Conservation (phyloP, 2,888 invertebrate species). For the Gasteruption jaculator region DNA sequence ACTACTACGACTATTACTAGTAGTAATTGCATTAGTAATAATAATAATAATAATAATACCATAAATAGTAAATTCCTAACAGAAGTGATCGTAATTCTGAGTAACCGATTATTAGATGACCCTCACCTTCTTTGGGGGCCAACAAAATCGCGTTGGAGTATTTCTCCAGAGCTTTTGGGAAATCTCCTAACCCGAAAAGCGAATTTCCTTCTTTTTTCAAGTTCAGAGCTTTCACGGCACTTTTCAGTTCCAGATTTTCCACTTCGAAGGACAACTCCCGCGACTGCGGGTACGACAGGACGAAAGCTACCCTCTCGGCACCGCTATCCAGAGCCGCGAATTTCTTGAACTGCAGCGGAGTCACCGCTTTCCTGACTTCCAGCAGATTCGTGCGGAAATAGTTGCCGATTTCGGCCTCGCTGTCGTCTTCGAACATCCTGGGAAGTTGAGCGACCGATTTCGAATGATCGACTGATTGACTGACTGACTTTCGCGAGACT, state of each 20-base stretch:
- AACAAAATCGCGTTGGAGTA: conserved; percentile 68
- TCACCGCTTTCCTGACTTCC: conserved; percentile 54
- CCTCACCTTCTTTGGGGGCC: conserved; percentile 67
- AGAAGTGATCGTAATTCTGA: too few relatives aligned
- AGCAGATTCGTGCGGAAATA: conserved; percentile 42
- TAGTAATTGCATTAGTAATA: too few relatives aligned
- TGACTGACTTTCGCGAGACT: background rate
- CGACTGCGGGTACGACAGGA: conserved; percentile 55
- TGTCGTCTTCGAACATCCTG: conserved; percentile 26
- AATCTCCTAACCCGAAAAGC: conserved; percentile 68
- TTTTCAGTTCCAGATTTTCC: conserved; percentile 56
- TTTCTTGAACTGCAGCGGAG: conserved; percentile 59
- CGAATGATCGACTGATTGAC: background rate
- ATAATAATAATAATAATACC: too few relatives aligned
- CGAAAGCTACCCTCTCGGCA: conserved; percentile 63
- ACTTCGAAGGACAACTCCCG: conserved; percentile 54
- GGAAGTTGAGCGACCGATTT: background rate
- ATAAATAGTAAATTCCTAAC: too few relatives aligned
- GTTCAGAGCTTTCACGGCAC: conserved; percentile 58
- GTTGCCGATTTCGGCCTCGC: conserved; percentile 32
- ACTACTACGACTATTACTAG: too few relatives aligned
- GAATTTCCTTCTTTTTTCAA: conserved; percentile 70
- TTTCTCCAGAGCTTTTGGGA: conserved; percentile 62
- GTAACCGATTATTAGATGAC: too few relatives aligned
- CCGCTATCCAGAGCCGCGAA: conserved; percentile 63